These are phyloP conservation scores for Phalacrocorax aristotelis DNA, from an alignment of 2,113 vertebrate species.

Conservation along the genomic window DNA sequence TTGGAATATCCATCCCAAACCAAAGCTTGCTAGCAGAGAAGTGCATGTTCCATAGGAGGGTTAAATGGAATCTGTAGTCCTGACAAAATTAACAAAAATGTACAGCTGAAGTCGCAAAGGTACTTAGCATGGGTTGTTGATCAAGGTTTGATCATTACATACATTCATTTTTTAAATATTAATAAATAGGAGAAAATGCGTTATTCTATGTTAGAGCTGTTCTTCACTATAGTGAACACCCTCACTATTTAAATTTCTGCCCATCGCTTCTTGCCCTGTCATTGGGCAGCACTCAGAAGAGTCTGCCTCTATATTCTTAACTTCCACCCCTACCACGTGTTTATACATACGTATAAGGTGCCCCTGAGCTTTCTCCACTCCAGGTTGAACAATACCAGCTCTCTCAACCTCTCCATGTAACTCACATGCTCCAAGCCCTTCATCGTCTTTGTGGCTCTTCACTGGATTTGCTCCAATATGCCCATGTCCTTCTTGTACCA, in stretches of 20 bases:
- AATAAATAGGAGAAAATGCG: not conserved
- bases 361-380: not conserved
- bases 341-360: not conserved
- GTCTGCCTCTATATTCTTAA: not conserved
- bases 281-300: not conserved
- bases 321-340: not conserved
- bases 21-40: not conserved
- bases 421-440: not conserved
- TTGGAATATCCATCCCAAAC: not conserved
- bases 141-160: not conserved
- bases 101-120: not conserved
- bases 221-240: not conserved
- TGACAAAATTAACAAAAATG: not conserved
- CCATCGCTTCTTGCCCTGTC: not conserved
- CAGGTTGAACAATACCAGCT: not conserved
- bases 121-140: not conserved
- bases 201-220: not conserved
- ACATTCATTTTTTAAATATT: not conserved
- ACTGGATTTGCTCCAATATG: not conserved
- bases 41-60: not conserved
- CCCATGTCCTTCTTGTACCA: not conserved
- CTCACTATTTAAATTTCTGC: not conserved
- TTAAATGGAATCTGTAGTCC: not conserved
- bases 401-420: not conserved
- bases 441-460: not conserved